These are phyloP conservation scores for Tipula unca DNA, from an alignment of 2,888 invertebrate species.

Conservation along the genomic window DNA sequence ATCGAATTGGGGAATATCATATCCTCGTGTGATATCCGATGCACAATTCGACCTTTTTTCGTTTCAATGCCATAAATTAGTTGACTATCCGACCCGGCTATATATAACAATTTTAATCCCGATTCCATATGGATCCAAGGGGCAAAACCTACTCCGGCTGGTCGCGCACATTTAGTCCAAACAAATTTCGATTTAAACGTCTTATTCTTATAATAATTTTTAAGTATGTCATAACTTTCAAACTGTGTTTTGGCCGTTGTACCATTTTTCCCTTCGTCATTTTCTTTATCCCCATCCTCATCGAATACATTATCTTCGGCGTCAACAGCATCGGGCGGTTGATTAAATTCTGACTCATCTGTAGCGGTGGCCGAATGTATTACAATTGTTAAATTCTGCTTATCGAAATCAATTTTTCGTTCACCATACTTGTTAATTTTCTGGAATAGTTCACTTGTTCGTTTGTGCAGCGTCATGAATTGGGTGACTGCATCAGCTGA, in stretches of 20 bases:
- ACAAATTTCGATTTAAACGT: conserved; percentile 48
- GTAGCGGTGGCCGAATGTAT: neutral
- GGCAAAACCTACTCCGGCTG: conserved; percentile 57
- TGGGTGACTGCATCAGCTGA: conserved; percentile 42
- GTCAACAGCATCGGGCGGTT: neutral
- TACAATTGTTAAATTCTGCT: neutral
- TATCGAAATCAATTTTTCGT: conserved; percentile 2
- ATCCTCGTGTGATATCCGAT: conserved; percentile 45
- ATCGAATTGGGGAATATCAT: conserved; percentile 56
- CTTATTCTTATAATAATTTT: conserved; percentile 28
- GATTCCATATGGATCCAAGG: conserved; percentile 48
- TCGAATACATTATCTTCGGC: neutral
- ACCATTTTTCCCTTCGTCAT: neutral
- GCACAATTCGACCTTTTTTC: conserved; percentile 46
- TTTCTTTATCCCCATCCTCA: neutral
- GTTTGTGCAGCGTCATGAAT: conserved; percentile 50
- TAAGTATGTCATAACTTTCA: neutral
- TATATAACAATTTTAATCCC: conserved; percentile 27
- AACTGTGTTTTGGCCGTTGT: neutral
- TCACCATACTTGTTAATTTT: conserved; percentile 52
- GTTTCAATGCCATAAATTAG: conserved; percentile 21
- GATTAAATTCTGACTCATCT: neutral
- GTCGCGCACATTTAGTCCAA: conserved; percentile 52
- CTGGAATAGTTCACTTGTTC: conserved; percentile 48
- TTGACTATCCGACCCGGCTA: conserved; percentile 20